Evolutionary conservation across 2,113 vertebrate species (phyloP).

Genomic region (Petaurus breviceps): DNA sequence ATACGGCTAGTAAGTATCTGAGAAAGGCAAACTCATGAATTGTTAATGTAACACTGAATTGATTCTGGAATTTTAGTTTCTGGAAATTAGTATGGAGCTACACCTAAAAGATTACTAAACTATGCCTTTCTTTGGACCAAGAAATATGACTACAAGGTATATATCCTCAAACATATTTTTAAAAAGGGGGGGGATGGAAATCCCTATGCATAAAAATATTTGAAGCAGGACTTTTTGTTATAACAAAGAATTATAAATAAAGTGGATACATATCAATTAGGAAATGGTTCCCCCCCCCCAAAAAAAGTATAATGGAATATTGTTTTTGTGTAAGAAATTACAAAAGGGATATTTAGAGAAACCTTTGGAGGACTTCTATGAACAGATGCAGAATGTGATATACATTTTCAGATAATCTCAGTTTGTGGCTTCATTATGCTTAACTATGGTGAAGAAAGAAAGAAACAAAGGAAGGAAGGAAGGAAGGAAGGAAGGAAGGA

Average conservation of each 20-base stretch:
- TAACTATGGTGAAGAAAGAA: not conserved
- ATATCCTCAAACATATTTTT: not conserved
- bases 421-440: not conserved
- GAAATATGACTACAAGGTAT: not conserved
- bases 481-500: accelerated
- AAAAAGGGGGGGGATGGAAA: not conserved
- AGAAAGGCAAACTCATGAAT: not conserved
- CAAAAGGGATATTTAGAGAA: not conserved
- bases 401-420: no score
- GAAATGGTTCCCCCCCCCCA: not conserved
- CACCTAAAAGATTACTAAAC: not conserved
- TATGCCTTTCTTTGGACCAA: not conserved
- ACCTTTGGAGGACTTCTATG: not conserved
- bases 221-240: not conserved
- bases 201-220: not conserved
- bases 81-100: not conserved
- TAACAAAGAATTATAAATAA: not conserved
- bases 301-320: not conserved
- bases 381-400: not conserved
- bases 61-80: not conserved
- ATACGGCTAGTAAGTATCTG: no score
- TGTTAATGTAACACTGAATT: not conserved
- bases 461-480: no score
- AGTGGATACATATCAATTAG: not conserved
- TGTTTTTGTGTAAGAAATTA: not conserved